Evolutionary conservation across 1,140 invertebrate genomes (phyloP), one percentile per base, ranked within the genome.

Genomic region (Leptinotarsa texana): DNA sequence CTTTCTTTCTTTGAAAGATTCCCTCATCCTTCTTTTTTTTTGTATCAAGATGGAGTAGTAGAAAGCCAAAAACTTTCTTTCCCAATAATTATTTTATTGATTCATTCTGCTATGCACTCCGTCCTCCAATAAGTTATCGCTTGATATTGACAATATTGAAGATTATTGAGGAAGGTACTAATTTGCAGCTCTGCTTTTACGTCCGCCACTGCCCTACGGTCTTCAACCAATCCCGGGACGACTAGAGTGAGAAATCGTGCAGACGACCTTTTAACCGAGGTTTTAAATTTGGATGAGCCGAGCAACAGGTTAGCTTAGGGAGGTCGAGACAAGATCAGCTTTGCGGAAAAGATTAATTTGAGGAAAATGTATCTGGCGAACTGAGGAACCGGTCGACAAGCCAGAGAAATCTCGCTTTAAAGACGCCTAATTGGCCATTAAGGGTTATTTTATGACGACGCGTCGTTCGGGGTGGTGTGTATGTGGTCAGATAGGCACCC

Each of bases 381-480:
- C 69, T 18, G 48, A 22, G 42, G 42, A 68, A 42, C 48, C 21
- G 17, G 65, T 22, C 65, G 22, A n/a, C 21, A n/a, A 71, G 18
- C 47, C 18, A 27, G 33, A 18, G 57, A 47, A 22, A n/a, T 47
- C 42, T 33, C 61, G 21, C 79, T 77, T 74, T 79, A 80, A 81
- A 78, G 77, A 78, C 79, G 75, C 74, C 75, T 82, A 81, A 82
- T 82, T 82, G 80, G 78, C 80, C 80, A 82, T 82, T 82, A 82
- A 80, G 77, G 80, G 81, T 81, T 79, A 81, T 81, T 82, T 82
- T 82, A 79, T 80, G 80, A 74, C 72, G 69, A 74, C 75, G 75
- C 78, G 75, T 49, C 70, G 33, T 71, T 75, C 51, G 71, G 75
- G 72, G 79, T 81, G 79, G 80, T 79, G 79, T 82, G 78, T 80